Evolutionary conservation across 2,113 vertebrate genomes (phyloP).

Genomic region (Symphodus melops): DNA sequence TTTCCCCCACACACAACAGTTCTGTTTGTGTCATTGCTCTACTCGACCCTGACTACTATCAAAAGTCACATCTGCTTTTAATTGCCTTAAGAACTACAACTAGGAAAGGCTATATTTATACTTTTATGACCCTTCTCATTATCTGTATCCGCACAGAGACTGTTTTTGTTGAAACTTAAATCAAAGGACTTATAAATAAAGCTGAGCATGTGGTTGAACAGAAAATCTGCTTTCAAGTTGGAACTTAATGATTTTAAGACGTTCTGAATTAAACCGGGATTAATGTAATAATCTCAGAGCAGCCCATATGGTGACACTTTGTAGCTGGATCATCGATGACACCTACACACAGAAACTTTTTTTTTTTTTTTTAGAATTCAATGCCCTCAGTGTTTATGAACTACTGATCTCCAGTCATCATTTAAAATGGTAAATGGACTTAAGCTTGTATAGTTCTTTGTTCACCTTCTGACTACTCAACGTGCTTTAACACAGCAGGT

Average conservation of each 20-base stretch:
- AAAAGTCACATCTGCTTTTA: conserved; percentile 36
- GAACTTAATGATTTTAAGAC: no score
- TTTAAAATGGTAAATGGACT: no score
- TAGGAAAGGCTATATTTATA: conserved; percentile 14
- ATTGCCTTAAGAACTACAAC: conserved; percentile 10
- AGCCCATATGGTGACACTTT: no score
- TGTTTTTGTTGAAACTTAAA: conserved; percentile 4
- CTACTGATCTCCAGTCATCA: no score
- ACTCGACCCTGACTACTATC: conserved; percentile 9
- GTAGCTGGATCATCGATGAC: no score
- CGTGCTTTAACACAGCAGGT: no score
- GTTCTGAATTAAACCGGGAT: neutral
- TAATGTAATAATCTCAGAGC: neutral
- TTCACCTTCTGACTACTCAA: no score
- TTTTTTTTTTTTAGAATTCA: no score
- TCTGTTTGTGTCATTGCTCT: neutral
- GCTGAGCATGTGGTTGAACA: neutral
- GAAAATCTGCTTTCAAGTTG: neutral
- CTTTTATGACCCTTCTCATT: conserved; percentile 9
- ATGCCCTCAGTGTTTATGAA: no score
- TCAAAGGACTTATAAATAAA: neutral
- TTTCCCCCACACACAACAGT: no score
- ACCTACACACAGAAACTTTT: no score
- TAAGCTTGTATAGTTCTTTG: no score
- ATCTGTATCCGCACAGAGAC: neutral